phyloP scores from a whole-genome alignment of 1,140 invertebrate genomes.

The Macrobrachium rosenbergii region DNA sequence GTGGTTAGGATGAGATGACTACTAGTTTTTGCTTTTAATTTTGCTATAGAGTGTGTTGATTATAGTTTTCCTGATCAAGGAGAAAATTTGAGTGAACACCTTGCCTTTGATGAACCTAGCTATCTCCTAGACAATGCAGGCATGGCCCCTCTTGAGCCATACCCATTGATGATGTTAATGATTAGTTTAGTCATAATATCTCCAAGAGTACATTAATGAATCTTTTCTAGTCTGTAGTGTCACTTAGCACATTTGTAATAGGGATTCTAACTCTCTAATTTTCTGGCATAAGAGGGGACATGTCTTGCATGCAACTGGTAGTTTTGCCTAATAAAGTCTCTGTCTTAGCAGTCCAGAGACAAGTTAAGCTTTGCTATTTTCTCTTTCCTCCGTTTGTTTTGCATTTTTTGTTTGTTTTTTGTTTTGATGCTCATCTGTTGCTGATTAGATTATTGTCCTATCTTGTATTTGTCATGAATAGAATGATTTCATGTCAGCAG shows the following conservation, averaged over 20 bases:
- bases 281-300: slow-evolving; percentile 61
- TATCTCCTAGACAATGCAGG: slow-evolving; percentile 54
- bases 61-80: slow-evolving; percentile 24
- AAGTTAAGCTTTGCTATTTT: slow-evolving; percentile 38
- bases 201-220: slow-evolving; percentile 11
- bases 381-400: too few relatives aligned
- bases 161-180: neutral
- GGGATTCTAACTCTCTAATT: slow-evolving; percentile 57
- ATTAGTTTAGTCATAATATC: slow-evolving; percentile 33
- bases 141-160: slow-evolving; percentile 62
- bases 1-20: slow-evolving; percentile 14
- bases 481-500: slow-evolving; percentile 20
- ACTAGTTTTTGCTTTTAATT: slow-evolving; percentile 13
- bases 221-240: slow-evolving; percentile 38
- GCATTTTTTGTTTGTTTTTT: slow-evolving; percentile 33
- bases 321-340: slow-evolving; percentile 57
- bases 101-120: slow-evolving; percentile 31
- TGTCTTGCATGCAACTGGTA: slow-evolving; percentile 57
- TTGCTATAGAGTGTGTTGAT: slow-evolving; percentile 20
- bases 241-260: slow-evolving; percentile 33
- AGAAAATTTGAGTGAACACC: slow-evolving; percentile 3
- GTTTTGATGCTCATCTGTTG: slow-evolving; percentile 25
- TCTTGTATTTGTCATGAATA: slow-evolving; percentile 21
- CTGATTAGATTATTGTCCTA: slow-evolving; percentile 28
- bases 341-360: slow-evolving; percentile 59